These are phyloP conservation scores for Amphimedon queenslandica DNA, from an alignment of 37 sponge, comb jelly and placozoan genomes.

Conservation along the genomic window DNA sequence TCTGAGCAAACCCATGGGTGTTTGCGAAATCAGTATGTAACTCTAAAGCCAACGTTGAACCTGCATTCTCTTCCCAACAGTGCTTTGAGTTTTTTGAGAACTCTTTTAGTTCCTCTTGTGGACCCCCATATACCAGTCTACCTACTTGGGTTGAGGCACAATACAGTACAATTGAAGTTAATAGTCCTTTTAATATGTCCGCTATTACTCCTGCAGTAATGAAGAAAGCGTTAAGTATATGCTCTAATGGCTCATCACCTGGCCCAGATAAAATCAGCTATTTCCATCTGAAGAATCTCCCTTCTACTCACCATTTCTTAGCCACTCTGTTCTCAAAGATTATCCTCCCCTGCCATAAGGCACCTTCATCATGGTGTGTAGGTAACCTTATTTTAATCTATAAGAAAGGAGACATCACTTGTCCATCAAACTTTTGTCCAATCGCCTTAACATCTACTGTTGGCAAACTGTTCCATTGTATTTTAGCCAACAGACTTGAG, in stretches of 20 bases:
- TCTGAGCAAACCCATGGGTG: neutral
- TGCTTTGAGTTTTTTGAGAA: neutral
- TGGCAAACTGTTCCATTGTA: slow-evolving; percentile 17
- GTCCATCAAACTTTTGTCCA: slow-evolving; percentile 15
- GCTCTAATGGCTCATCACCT: slow-evolving; percentile 30
- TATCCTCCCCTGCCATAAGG: neutral
- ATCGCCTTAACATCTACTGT: slow-evolving; percentile 15
- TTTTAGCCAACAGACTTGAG: slow-evolving; percentile 22
- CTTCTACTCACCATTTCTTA: slow-evolving; percentile 28
- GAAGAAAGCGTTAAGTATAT: slow-evolving; percentile 1
- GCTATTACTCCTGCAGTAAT: slow-evolving; percentile 25
- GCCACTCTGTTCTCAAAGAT: slow-evolving; percentile 52
- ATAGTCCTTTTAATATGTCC: slow-evolving; percentile 10
- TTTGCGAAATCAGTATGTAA: neutral
- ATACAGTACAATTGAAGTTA: neutral
- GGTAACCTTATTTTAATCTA: slow-evolving; percentile 10
- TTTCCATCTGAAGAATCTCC: slow-evolving; percentile 26
- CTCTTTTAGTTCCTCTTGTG: neutral
- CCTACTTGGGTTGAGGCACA: neutral
- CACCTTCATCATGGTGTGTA: slow-evolving; percentile 15
- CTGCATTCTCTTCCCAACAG: neutral
- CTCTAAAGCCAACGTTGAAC: neutral
- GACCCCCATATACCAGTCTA: neutral
- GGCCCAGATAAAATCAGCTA: slow-evolving; percentile 33
- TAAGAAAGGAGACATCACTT: neutral